Conservation (phyloP, 2,797 vertebrate genomes). For the Melanotaenia maccullochi region DNA sequence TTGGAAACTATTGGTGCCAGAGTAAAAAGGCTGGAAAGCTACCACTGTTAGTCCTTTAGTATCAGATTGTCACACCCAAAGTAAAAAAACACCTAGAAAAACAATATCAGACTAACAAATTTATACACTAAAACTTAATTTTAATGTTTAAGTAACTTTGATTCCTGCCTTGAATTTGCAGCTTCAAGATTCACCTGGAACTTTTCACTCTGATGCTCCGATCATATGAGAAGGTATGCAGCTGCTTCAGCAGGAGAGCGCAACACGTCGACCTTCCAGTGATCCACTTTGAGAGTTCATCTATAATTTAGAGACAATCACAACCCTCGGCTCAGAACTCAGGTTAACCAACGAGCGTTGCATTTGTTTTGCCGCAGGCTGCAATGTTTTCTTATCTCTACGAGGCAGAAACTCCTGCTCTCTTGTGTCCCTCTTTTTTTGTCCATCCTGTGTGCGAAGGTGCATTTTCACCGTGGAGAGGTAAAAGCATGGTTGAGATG, state of each 20-base stretch:
- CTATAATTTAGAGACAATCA: conserved; percentile 67
- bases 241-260: conserved; percentile 12
- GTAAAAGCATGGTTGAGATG: conserved; percentile 79
- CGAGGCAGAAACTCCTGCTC: conserved; percentile 53
- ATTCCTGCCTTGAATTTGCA: not conserved
- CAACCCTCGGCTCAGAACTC: conserved; percentile 48
- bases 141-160: not conserved
- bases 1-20: not conserved
- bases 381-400: conserved; percentile 55
- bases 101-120: not conserved
- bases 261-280: conserved; percentile 61
- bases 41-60: not conserved
- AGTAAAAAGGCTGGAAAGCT: not conserved
- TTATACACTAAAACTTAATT: not conserved
- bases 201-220: conserved; percentile 14
- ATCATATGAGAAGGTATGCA: conserved; percentile 16
- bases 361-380: conserved; percentile 64
- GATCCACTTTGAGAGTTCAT: conserved; percentile 64
- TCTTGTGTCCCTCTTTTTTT: conserved; percentile 64
- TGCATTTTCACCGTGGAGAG: conserved; percentile 77
- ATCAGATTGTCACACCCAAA: not conserved
- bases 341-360: conserved; percentile 64
- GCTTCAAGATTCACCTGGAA: conserved; percentile 49
- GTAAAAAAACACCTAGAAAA: not conserved
- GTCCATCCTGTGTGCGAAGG: conserved; percentile 59